Base-by-base conservation (phyloP, 2,797 vertebrate species). In the Acanthurus leucopareius region DNA sequence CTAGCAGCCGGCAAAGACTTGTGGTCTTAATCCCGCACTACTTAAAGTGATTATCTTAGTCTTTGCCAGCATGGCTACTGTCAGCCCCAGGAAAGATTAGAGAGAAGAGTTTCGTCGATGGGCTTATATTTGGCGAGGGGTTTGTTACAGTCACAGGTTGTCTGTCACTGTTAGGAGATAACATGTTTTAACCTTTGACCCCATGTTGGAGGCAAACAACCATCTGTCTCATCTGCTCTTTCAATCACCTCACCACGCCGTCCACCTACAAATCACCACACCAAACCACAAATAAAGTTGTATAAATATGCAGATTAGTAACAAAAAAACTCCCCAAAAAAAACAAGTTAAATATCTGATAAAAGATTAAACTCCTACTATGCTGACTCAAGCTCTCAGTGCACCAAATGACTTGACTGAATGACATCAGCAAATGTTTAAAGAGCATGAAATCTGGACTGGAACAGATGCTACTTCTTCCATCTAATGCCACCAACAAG, bases 191-290 rank as follows among this genome's bases (percentile, higher is more conserved):
- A 80, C 58, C 64, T 51, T 66, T 73, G 66, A 69, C 47, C 52
- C 22, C 6, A 22, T 40, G 7, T 20, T 17, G 17, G 22, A 73
- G 52, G 59, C 25, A 35, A 71, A 10, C 15, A 54, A 19, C 79
- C 84, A 83, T 85, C 89, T 71, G 82, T 72, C 32, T 59, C 57
- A 62, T 80, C 79, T 42, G 44, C 11, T 75, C 28, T 69, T 76
- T 72, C 65, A 73, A 63, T 59, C 63, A 54, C 45, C 47, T 59
- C 25, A 25, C 54, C 17, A 53, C 1, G 11, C 16, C 13, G 10
- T 15, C n/a, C n/a, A 35, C 22, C 65, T 15, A 22, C 32, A n/a
- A 59, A 52, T n/a, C 10, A 22, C 13, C 45, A 32, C 7, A 17
- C 42, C 11, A 69, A 67, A 51, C 25, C 25, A 3, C 25, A 25